Evolutionary conservation across 2,888 invertebrate genomes (phyloP), one percentile per base, ranked within the genome.

Genomic region (Lissonota sp.): DNA sequence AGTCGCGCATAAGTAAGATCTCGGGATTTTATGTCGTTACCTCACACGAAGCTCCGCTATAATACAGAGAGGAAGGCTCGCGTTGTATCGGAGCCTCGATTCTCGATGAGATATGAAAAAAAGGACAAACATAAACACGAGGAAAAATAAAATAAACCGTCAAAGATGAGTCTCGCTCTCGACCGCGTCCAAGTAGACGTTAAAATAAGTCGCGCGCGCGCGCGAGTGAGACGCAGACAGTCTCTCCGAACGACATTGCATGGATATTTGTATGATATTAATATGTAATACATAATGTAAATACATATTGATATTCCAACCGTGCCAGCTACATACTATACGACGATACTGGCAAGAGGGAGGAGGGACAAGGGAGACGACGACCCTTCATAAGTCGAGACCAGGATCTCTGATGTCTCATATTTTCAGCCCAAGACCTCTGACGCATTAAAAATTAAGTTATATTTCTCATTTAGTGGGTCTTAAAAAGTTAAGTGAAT

Each of bases 21-120:
- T 88, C 82, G 87, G 84, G 86, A 89, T 88, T 90, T 89, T 90
- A 88, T 89, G 87, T 88, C 88, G 87, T 88, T 89, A 89, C 90
- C 90, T 90, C 90, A 91, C 90, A 91, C 90, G 90, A 90, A 86
- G 90, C 87, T 89, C 82, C 79, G 77, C 81, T 78, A 75, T 16
- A 63, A 26, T 26, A 26, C 26, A 26, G 26, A 26, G 26, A 26
- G 26, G 26, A 26, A 26, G 26, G 63, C 51, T 12, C 72, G 67
- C 75, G 78, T 81, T 26, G 76, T 80, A 80, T 73, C 80, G 76
- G 82, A 10, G 49, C 60, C 7, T 51, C 26, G 26, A 26, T 26
- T 1, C 71, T 83, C 83, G 80, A 79, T 73, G 70, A 53, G 66
- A 46, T 71, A 70, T 77, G 66, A 77, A 81, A 70, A 71, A 82